Evolutionary conservation across 1,140 invertebrate species (phyloP).

Genomic region (Apolygus lucorum): DNA sequence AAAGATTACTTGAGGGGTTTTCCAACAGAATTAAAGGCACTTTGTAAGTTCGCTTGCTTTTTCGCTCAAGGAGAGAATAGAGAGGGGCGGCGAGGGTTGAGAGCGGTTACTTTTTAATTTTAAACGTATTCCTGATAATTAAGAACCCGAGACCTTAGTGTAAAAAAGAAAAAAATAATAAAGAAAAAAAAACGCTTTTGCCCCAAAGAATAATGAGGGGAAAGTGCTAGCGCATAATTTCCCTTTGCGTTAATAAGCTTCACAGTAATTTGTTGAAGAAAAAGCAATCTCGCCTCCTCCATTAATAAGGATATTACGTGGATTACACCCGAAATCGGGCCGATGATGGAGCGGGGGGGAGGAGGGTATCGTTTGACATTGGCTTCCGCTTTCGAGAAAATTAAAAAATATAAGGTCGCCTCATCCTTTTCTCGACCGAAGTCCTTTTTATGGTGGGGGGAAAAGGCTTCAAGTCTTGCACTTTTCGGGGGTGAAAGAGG

Average conservation of each 20-base stretch:
- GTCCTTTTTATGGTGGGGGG: too few relatives aligned
- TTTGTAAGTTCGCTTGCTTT: slow-evolving; percentile 20
- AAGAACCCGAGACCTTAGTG: slow-evolving; percentile 12
- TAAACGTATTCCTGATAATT: slow-evolving; percentile 28
- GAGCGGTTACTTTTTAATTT: slow-evolving; percentile 26
- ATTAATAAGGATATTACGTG: slow-evolving; percentile 28
- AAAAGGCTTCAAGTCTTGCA: too few relatives aligned
- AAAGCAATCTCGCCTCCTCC: slow-evolving; percentile 24
- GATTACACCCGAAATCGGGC: slow-evolving; percentile 23
- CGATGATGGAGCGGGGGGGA: background rate
- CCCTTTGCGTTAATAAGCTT: slow-evolving; percentile 27
- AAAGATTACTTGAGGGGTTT: slow-evolving; percentile 13
- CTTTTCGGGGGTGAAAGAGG: background rate
- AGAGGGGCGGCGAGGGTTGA: background rate
- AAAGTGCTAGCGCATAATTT: slow-evolving; percentile 27
- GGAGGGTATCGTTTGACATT: slow-evolving; percentile 25
- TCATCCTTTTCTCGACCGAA: background rate
- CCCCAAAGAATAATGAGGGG: slow-evolving; percentile 26
- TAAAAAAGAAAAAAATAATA: background rate
- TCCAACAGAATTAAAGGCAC: slow-evolving; percentile 20
- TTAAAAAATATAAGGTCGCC: slow-evolving; percentile 23
- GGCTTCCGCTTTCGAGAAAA: slow-evolving; percentile 25
- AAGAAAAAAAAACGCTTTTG: slow-evolving; percentile 6
- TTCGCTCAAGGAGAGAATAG: background rate
- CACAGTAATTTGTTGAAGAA: slow-evolving; percentile 21